These are phyloP conservation scores for Scalopus aquaticus DNA, from an alignment of 2,113 vertebrate genomes.

Conservation along the genomic window DNA sequence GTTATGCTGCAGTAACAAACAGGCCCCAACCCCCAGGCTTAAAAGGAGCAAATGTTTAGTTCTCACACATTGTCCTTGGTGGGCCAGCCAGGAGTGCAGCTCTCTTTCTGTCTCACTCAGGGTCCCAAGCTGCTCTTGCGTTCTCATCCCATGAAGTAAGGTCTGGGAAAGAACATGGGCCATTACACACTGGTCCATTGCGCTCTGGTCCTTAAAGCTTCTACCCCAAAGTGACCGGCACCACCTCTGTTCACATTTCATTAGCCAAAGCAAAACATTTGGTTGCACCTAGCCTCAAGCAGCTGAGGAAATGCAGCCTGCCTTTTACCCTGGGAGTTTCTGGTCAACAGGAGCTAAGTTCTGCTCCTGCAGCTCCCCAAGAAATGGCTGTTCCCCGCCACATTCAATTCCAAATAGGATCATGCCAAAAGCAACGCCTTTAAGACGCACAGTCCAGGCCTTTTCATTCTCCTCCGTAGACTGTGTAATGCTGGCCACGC, in stretches of 20 bases:
- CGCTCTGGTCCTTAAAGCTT: neutral
- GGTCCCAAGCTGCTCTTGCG: neutral
- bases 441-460: fast-evolving
- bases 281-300: neutral
- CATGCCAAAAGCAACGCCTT: neutral
- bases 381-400: neutral
- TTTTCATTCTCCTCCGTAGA: neutral
- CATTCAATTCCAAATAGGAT: fast-evolving
- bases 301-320: neutral
- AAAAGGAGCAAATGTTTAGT: neutral
- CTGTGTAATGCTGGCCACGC: neutral
- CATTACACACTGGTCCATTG: neutral
- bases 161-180: neutral
- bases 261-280: neutral
- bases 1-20: neutral
- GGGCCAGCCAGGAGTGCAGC: fast-evolving
- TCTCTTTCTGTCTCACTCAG: neutral
- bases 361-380: no score
- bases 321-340: neutral
- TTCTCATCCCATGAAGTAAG: neutral
- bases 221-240: neutral
- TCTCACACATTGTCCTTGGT: neutral
- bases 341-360: neutral
- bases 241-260: conserved; percentile 14
- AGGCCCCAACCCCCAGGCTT: neutral